Percentiles rank a stretch among this genome's conserved stretches.
phyloP scores from a whole-genome alignment of 2,888 invertebrate species.

The Aspidapion aeneum region DNA sequence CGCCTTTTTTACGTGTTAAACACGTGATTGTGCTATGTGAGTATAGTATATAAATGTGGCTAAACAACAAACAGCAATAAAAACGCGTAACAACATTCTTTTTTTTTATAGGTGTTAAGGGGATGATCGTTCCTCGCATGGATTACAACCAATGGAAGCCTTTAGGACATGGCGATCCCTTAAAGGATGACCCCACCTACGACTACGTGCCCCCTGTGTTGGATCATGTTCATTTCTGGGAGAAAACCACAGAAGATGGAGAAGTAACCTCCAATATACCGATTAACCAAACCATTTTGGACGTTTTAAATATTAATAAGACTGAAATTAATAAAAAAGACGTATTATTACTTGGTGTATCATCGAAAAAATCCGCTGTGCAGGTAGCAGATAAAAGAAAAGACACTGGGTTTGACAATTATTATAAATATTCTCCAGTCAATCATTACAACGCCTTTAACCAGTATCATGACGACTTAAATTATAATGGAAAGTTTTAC shows the following conservation, averaged over 20 bases:
- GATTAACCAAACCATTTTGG: background rate
- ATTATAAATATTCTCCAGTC: constrained; percentile 51
- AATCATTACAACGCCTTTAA: constrained; percentile 39
- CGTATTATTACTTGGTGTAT: constrained; percentile 65
- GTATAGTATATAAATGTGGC: too few relatives aligned
- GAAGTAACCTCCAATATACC: constrained; percentile 9
- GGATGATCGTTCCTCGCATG: constrained; percentile 68
- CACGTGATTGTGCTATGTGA: too few relatives aligned
- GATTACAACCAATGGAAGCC: constrained; percentile 86
- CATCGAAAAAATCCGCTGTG: constrained; percentile 62
- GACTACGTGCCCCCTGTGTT: constrained; percentile 81
- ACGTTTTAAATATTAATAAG: background rate
- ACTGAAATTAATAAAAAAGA: constrained; percentile 55
- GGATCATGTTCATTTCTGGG: constrained; percentile 78
- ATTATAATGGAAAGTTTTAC: background rate
- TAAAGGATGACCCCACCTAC: constrained; percentile 81
- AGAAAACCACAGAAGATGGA: constrained; percentile 49
- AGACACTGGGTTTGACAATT: constrained; percentile 45
- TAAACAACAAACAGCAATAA: too few relatives aligned
- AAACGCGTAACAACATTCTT: too few relatives aligned
- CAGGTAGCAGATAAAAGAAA: constrained; percentile 45
- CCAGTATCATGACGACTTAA: background rate
- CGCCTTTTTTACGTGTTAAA: too few relatives aligned
- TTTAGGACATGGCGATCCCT: constrained; percentile 74
- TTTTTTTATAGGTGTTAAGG: constrained; percentile 23